Evolutionary conservation across 2,888 invertebrate genomes (phyloP).

Genomic region (Pimpla rufipes): DNA sequence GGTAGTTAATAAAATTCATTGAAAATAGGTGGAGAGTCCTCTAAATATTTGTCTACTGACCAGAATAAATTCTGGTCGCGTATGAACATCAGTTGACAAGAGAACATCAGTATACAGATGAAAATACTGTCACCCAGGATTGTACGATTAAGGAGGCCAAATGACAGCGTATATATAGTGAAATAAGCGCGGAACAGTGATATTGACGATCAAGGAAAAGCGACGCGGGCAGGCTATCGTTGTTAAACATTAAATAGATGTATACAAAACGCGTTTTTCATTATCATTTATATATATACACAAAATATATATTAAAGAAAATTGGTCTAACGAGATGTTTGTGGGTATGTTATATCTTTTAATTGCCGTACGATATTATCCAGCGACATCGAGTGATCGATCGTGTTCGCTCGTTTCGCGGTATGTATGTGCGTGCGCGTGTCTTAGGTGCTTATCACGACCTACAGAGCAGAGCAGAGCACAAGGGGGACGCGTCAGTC

Average conservation of each 20-base stretch:
- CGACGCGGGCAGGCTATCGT: conserved; percentile 76
- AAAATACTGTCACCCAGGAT: neutral
- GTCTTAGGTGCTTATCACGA: neutral
- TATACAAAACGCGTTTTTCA: conserved; percentile 77
- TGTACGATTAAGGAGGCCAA: conserved; percentile 35
- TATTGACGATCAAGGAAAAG: conserved; percentile 62
- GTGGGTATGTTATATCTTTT: conserved; percentile 72
- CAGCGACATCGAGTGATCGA: conserved; percentile 57
- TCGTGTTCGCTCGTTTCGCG: conserved; percentile 60
- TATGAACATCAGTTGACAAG: too few species aligned
- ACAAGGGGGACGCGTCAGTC: too few species aligned
- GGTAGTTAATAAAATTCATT: too few species aligned
- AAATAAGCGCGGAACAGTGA: conserved; percentile 52
- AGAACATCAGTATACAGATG: too few species aligned
- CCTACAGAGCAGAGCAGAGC: neutral
- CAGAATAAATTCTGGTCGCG: too few species aligned
- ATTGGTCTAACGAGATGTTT: conserved; percentile 65
- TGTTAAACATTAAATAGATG: conserved; percentile 81
- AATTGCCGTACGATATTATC: conserved; percentile 50
- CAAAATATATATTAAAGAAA: conserved; percentile 52
- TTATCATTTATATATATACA: conserved; percentile 71
- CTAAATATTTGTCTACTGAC: too few species aligned
- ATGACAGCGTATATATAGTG: conserved; percentile 8
- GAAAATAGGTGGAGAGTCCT: too few species aligned
- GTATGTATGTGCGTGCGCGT: conserved; percentile 38